Base-by-base conservation (phyloP, 2,113 vertebrate genomes). In the Lepus americanus region DNA sequence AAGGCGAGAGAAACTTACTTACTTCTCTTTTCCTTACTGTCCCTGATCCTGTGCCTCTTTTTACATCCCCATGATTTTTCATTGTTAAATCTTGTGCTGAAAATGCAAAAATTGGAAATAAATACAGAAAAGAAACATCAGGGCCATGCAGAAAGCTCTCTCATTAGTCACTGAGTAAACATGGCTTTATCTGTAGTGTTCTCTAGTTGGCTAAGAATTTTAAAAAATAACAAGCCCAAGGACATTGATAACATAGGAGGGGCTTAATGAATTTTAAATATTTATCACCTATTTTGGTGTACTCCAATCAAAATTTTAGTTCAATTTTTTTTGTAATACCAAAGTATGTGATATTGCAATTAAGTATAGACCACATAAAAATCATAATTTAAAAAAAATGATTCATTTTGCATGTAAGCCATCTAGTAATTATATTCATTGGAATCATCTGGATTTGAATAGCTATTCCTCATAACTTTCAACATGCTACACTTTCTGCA, bases 21-120 rank as follows among this genome's bases (percentile, higher is more conserved):
- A 77, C 36, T 91, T 81, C 10, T 59, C n/a, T 76, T 83, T 49
- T 81, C 7, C 55, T 76, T 16, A 27, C 12, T 55, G 13, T 33
- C n/a, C 9, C 64, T 29, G 1, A 17, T 84, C 13, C 31, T 29
- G 0, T 67, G 16, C 51, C 3, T 84, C 14, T 9, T 29, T 90
- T 70, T 86, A 49, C 27, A 87, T 53, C 33, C 80, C 23, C 61
- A 61, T 9, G 12, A 39, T 93, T 63, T 83, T 6, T 12, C 2
- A 53, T 89, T 95, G 53, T 90, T 90, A 91, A 92, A 88, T 78
- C n/a, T 73, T 91, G 5, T 73, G 61, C n/a, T 53, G 87, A 79
- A 76, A 53, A 55, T 73, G 3, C 29, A 11, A 55, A 74, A 90
- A 82, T 33, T 39, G 1, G 29, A 91, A 16, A 27, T n/a, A 89